These are phyloP conservation scores for Balearica regulorum DNA, from an alignment of 2,797 vertebrate species.

Conservation along the genomic window DNA sequence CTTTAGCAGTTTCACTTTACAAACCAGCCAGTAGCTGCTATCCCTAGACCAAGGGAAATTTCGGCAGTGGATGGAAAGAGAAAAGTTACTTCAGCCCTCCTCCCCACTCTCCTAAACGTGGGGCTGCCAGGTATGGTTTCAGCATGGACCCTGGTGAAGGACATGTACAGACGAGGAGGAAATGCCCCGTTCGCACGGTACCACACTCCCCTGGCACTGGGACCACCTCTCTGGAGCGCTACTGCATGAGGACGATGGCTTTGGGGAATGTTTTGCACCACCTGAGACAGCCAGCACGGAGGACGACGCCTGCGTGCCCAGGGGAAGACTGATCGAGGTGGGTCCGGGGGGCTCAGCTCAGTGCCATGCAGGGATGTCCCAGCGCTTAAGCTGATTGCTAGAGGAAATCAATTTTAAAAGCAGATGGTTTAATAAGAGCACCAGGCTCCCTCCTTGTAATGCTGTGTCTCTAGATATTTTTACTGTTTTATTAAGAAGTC, in stretches of 20 bases:
- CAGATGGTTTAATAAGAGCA: constrained; percentile 8
- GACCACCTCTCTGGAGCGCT: accelerated
- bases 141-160: neutral
- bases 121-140: neutral
- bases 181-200: neutral
- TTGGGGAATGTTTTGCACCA: accelerated
- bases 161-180: accelerated
- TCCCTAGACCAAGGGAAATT: neutral
- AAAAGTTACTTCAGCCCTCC: neutral
- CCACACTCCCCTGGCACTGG: accelerated
- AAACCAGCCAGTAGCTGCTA: neutral
- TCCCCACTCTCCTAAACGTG: accelerated
- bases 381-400: neutral
- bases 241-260: accelerated
- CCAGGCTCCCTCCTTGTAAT: neutral
- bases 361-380: accelerated
- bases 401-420: constrained; percentile 1
- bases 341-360: accelerated
- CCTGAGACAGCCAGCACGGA: accelerated
- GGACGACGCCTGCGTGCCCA: accelerated
- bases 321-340: accelerated
- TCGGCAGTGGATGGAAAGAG: neutral
- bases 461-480: neutral
- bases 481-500: constrained; percentile 18
- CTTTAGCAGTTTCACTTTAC: neutral